Base-by-base conservation (phyloP, 2,113 vertebrate genomes). In the Xerus inauris region DNA sequence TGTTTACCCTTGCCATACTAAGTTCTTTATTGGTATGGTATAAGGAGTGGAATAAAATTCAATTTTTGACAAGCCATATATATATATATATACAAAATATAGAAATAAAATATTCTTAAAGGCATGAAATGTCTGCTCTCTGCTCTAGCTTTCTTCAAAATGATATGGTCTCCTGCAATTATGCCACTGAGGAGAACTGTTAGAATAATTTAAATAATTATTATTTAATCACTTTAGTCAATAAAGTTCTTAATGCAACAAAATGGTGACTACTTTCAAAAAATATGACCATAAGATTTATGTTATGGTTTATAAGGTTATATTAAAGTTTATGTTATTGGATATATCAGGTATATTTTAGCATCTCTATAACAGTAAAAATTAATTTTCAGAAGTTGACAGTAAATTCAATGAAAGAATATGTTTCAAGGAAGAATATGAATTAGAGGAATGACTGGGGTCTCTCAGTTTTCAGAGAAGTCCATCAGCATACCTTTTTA, bases 401-500 rank as follows among this genome's bases (percentile, higher is more conserved):
- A 77, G 19, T 7, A 90, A 95, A 22, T 91, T 93, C 45, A 45
- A n/a, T 14, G 6, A 49, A 22, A 47, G 3, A 82, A 19, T 47
- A 24, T 49, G 1, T 84, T 75, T 75, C 32, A 69, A 47, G 22
- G 17, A 8, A 83, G 9, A 94, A 86, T 69, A n/a, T 19, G 10
- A 2, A 38, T 69, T 9, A n/a, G 72, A 8, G 17, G 59, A 8
- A 88, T 72, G 20, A 4, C 51, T 65, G 24, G 32, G 8, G 14
- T 82, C n/a, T 81, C 40, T 32, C 6, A 90, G 10, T 94, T 89
- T 86, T 93, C 38, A 93, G 12, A 86, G 40, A 94, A 76, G 42
- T 32, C 26, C 35, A 40, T 85, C 95, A 49, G 10, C 20, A 80
- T 17, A 51, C 1, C 4, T 91, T 42, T 82, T 75, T 32, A 75